Percentiles rank a stretch among this genome's conserved stretches.
phyloP scores from a whole-genome alignment of 2,888 invertebrate species.

The Craniophora ligustri region DNA sequence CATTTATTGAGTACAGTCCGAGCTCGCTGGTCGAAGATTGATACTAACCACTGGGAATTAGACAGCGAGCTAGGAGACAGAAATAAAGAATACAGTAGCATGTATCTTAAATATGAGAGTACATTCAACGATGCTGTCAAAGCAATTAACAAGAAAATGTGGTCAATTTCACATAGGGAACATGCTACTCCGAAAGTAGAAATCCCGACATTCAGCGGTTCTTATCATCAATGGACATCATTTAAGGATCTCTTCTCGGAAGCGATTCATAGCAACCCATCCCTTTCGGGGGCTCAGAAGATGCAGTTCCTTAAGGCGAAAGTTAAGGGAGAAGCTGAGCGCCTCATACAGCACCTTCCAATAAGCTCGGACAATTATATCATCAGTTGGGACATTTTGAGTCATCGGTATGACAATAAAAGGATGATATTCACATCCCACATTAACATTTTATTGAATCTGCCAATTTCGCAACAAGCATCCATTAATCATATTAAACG shows the following conservation, averaged over 20 bases:
- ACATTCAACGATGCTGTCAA: slow-evolving; percentile 6
- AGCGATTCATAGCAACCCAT: too few relatives aligned
- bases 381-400: not conserved
- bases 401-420: not conserved
- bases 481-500: not conserved
- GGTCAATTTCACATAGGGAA: not conserved
- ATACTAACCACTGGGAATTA: slow-evolving; percentile 5
- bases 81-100: not conserved
- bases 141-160: slow-evolving; percentile 12
- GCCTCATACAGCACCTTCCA: not conserved
- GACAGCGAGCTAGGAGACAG: slow-evolving; percentile 7
- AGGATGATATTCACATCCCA: slow-evolving; percentile 1
- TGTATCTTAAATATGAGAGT: not conserved
- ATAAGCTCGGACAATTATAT: not conserved
- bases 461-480: not conserved
- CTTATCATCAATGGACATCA: not conserved
- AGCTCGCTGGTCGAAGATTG: slow-evolving; percentile 5
- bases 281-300: not conserved
- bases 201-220: not conserved
- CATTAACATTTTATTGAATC: not conserved
- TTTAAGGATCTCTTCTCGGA: not conserved
- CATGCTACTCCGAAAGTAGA: not conserved
- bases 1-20: not conserved
- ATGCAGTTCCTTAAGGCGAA: not conserved
- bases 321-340: not conserved